Evolutionary conservation across 2,888 invertebrate genomes (phyloP).

Genomic region (Polyommatus iphigenia): DNA sequence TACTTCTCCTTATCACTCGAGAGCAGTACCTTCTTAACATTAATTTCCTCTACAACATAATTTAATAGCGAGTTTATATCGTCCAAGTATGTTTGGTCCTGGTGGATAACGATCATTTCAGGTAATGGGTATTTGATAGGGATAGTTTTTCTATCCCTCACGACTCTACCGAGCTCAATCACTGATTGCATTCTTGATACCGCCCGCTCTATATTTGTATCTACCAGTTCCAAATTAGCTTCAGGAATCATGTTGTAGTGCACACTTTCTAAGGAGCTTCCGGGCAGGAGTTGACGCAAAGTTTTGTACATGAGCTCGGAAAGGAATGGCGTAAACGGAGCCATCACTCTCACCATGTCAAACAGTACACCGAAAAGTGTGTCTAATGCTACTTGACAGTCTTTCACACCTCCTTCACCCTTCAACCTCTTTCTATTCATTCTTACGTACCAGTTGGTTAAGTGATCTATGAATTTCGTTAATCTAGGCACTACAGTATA

Average conservation of each 20-base stretch:
- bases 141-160: conserved; percentile 95
- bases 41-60: conserved; percentile 96
- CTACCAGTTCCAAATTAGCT: conserved; percentile 85
- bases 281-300: conserved; percentile 83
- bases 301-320: conserved; percentile 97
- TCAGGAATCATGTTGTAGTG: conserved; percentile 95
- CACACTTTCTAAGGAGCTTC: conserved; percentile 85
- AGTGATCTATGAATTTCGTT: conserved; percentile 97
- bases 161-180: conserved; percentile 95
- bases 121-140: conserved; percentile 98
- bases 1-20: conserved; percentile 95
- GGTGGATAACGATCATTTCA: conserved; percentile 97
- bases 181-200: conserved; percentile 96
- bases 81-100: conserved; percentile 86
- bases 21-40: conserved; percentile 90
- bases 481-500: conserved; percentile 97
- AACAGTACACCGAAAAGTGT: conserved; percentile 94
- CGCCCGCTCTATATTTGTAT: conserved; percentile 92
- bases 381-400: conserved; percentile 91
- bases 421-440: conserved; percentile 97
- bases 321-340: conserved; percentile 98
- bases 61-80: conserved; percentile 89
- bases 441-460: conserved; percentile 99
- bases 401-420: conserved; percentile 90
- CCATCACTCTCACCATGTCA: conserved; percentile 95